These are phyloP conservation scores for Grantiella picta DNA, from an alignment of 2,113 vertebrate genomes.

Conservation along the genomic window DNA sequence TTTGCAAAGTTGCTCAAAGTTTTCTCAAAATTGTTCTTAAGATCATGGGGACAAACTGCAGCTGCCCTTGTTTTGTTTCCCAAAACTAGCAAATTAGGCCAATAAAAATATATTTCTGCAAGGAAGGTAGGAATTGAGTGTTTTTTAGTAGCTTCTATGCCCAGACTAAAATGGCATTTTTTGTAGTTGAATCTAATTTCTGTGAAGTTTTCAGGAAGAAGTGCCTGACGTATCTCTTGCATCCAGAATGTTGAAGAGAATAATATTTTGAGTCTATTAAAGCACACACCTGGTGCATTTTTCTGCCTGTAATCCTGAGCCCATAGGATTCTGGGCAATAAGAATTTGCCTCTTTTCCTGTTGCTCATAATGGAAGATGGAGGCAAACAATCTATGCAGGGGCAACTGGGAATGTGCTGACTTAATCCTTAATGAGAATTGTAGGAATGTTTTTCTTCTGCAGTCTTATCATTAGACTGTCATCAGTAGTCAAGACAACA, in stretches of 20 bases:
- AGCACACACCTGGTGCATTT: background rate
- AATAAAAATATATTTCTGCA: background rate
- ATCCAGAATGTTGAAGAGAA: background rate
- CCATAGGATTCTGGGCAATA: background rate
- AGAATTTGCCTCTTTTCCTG: background rate
- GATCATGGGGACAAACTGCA: background rate
- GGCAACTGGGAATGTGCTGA: background rate
- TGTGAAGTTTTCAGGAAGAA: background rate
- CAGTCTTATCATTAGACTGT: constrained; percentile 32
- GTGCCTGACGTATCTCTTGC: background rate
- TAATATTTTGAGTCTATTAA: background rate
- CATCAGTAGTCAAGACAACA: constrained; percentile 14
- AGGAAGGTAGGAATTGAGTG: accelerated
- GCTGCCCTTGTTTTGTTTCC: background rate
- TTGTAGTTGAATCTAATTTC: background rate
- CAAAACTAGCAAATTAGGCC: background rate
- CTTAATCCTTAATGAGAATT: constrained; percentile 10
- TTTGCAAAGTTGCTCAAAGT: background rate
- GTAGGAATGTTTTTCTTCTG: background rate
- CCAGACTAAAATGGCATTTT: background rate
- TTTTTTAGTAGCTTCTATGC: background rate
- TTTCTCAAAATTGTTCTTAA: background rate
- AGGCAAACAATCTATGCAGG: background rate
- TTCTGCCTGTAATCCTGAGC: background rate
- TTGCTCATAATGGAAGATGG: background rate